Evolutionary conservation across 2,797 vertebrate species (phyloP).

Genomic region (Eurystomus glaucurus): DNA sequence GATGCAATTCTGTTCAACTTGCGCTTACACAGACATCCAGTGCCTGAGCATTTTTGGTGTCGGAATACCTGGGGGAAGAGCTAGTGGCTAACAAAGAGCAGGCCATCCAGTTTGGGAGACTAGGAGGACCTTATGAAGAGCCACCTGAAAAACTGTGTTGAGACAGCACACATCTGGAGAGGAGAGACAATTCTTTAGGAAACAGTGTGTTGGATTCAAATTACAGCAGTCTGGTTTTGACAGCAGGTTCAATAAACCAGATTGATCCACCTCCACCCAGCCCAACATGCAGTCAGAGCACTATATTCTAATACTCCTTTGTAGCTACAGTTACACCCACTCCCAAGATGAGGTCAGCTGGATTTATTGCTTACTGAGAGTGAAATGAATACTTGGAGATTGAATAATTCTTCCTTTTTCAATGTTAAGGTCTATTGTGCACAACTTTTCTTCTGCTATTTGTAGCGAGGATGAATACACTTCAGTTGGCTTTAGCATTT

Average conservation of each 20-base stretch:
- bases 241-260: not conserved
- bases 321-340: not conserved
- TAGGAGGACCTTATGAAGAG: not conserved
- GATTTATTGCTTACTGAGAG: not conserved
- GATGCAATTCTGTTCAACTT: not conserved
- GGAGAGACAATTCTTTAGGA: not conserved
- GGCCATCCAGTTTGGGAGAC: not conserved
- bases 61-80: not conserved
- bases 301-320: not conserved
- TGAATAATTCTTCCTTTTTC: not conserved
- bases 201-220: not conserved
- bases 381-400: not conserved
- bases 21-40: accelerated
- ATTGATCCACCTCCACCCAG: not conserved
- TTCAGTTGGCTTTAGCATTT: not conserved
- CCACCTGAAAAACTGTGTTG: not conserved
- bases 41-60: accelerated
- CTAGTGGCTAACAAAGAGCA: not conserved
- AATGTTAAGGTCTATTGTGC: not conserved
- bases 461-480: not conserved
- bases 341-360: not conserved
- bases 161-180: not conserved
- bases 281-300: not conserved
- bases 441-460: not conserved
- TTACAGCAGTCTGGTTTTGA: not conserved